Conservation (phyloP, 2,113 vertebrate species). For the Sceloporus undulatus region DNA sequence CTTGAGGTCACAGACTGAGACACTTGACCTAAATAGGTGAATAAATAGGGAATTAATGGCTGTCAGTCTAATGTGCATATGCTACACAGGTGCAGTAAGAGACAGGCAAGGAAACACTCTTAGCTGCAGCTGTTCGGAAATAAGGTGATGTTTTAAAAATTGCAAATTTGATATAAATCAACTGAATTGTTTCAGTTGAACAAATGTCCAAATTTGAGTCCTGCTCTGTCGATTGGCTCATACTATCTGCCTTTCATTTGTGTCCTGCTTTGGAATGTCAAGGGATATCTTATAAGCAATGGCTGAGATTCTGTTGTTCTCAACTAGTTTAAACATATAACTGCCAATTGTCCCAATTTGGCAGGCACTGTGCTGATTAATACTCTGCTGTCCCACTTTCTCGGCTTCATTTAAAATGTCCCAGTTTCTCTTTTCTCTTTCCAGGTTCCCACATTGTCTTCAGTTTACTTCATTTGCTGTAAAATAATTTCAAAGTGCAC, state of each 20-base stretch:
- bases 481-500: too few relatives aligned
- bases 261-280: background rate
- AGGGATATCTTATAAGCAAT: background rate
- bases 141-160: background rate
- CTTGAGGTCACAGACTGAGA: background rate
- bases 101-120: too few relatives aligned
- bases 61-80: background rate
- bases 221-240: background rate
- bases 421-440: too few relatives aligned
- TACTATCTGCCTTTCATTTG: background rate
- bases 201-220: background rate
- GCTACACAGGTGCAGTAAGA: background rate
- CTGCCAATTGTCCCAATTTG: too few relatives aligned
- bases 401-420: too few relatives aligned
- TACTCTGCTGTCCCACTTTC: too few relatives aligned
- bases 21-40: background rate
- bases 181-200: background rate
- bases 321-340: too few relatives aligned
- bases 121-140: background rate
- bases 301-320: too few relatives aligned
- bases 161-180: background rate
- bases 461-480: too few relatives aligned
- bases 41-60: background rate
- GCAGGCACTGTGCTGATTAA: too few relatives aligned
- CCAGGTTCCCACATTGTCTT: too few relatives aligned